A percentile compares a stretch with the other conserved stretches of the same genome.
Evolutionary conservation across 2,888 invertebrate species (phyloP).

Genomic region (Polymixis lichenea): DNA sequence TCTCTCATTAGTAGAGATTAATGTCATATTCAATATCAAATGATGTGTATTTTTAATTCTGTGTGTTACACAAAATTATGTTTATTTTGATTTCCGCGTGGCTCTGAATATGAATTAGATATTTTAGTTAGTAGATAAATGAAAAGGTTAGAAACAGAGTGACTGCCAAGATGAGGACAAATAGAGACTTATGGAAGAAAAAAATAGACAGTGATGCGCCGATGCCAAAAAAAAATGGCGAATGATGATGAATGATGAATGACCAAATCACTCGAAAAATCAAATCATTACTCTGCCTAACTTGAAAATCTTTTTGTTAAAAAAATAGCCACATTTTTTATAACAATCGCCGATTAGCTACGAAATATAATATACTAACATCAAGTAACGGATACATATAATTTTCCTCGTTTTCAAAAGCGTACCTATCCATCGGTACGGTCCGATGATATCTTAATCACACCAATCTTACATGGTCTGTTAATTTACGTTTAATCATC

Average conservation of each 20-base stretch:
- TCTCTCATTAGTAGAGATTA: conserved; percentile 10
- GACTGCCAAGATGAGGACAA: background rate
- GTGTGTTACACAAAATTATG: background rate
- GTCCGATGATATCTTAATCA: conserved; percentile 62
- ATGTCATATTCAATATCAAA: background rate
- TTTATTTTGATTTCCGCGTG: background rate
- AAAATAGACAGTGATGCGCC: too few species aligned
- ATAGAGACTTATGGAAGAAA: too few species aligned
- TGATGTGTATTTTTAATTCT: conserved; percentile 1
- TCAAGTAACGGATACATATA: conserved; percentile 43
- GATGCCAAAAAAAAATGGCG: background rate
- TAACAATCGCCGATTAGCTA: background rate
- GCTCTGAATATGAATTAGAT: background rate
- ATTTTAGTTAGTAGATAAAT: background rate
- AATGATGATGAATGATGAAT: background rate
- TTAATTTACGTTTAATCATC: conserved; percentile 63
- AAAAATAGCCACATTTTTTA: background rate
- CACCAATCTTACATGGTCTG: conserved; percentile 67
- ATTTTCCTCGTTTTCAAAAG: conserved; percentile 47
- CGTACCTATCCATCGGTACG: conserved; percentile 48
- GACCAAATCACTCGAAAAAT: background rate
- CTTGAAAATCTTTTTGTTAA: background rate
- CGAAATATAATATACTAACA: conserved; percentile 19
- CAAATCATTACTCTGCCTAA: background rate
- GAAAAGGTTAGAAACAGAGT: background rate